Evolutionary conservation across 2,113 vertebrate genomes (phyloP).

Genomic region (Lepus europaeus): DNA sequence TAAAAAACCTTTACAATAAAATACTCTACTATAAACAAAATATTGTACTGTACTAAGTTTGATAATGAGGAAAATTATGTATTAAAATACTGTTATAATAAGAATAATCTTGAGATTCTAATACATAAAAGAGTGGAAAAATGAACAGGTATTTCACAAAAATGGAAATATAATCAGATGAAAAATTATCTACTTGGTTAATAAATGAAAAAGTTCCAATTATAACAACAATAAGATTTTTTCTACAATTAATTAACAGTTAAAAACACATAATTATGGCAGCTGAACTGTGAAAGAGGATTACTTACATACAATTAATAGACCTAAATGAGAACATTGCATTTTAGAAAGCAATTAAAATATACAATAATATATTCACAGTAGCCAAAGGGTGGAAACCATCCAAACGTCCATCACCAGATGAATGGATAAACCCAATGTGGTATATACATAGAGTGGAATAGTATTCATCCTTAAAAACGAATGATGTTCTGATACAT

Average conservation of each 20-base stretch:
- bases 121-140: not conserved
- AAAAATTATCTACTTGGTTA: not conserved
- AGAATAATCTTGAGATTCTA: conserved; percentile 45
- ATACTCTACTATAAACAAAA: too few relatives aligned
- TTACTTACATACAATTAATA: not conserved
- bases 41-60: not conserved
- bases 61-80: conserved; percentile 28
- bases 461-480: conserved; percentile 20
- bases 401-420: conserved; percentile 14
- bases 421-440: not conserved
- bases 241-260: not conserved
- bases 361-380: not conserved
- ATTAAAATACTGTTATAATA: not conserved
- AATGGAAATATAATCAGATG: not conserved
- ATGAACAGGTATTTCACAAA: conserved; percentile 23
- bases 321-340: not conserved
- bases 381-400: not conserved
- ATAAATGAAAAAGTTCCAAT: conserved; percentile 16
- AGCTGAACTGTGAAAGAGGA: conserved; percentile 1
- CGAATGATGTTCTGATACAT: not conserved
- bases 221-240: not conserved
- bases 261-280: conserved; percentile 27
- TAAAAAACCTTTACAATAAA: too few relatives aligned
- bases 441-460: not conserved
- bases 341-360: conserved; percentile 45